These are phyloP conservation scores for Agrilus mali DNA, from an alignment of 2,888 invertebrate genomes.

Conservation along the genomic window DNA sequence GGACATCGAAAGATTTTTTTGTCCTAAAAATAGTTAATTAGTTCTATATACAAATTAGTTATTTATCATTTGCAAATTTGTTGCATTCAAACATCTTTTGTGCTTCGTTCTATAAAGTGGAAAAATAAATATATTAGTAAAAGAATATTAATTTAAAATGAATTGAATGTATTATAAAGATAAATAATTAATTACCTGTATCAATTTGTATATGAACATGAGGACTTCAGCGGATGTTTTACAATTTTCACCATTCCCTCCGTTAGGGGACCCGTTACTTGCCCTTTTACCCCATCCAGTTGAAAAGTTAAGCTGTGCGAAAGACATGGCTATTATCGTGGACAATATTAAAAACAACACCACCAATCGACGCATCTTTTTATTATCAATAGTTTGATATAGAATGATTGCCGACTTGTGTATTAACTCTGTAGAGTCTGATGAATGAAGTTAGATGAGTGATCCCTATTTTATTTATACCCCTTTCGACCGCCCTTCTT, in stretches of 20 bases:
- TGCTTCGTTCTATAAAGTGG: constrained; percentile 31
- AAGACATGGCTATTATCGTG: constrained; percentile 17
- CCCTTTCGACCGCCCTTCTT: too few species aligned
- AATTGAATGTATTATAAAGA: not conserved
- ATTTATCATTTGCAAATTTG: constrained; percentile 19
- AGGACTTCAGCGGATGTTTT: constrained; percentile 41
- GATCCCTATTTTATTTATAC: too few species aligned
- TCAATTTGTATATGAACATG: constrained; percentile 44
- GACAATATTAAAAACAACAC: constrained; percentile 16
- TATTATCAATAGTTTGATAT: too few species aligned
- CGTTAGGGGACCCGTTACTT: constrained; percentile 12
- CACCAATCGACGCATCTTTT: constrained; percentile 14
- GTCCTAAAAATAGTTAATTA: too few species aligned
- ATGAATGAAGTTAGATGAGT: too few species aligned
- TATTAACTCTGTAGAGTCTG: too few species aligned
- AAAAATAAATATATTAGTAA: constrained; percentile 10
- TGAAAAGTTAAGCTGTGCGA: constrained; percentile 29
- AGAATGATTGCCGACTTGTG: too few species aligned
- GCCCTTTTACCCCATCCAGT: constrained; percentile 31
- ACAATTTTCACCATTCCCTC: constrained; percentile 31
- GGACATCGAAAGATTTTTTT: too few species aligned
- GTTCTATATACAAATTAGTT: too few species aligned
- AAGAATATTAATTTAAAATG: constrained; percentile 3
- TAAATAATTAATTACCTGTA: constrained; percentile 36
- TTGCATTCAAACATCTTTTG: constrained; percentile 30